Percentiles rank a stretch among this genome's conserved stretches.
These are phyloP conservation scores for Podiceps cristatus DNA, from an alignment of 2,113 vertebrate genomes.

Conservation along the genomic window DNA sequence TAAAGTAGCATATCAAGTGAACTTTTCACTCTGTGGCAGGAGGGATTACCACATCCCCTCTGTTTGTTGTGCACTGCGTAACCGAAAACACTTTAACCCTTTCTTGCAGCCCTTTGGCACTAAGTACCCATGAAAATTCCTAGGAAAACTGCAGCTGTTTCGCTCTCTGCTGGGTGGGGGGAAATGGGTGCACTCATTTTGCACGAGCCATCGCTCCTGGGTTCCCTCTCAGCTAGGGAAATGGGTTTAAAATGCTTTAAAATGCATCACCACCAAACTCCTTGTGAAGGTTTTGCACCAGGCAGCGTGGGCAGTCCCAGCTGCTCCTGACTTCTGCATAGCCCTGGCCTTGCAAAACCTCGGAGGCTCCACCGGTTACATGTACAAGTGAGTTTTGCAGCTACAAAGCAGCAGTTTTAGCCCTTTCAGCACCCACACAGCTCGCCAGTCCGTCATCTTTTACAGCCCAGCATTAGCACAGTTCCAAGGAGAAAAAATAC, in stretches of 20 bases:
- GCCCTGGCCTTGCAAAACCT: not conserved
- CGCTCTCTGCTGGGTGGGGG: not conserved
- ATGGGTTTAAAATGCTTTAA: not conserved
- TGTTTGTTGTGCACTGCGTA: slow-evolving; percentile 48
- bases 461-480: not conserved
- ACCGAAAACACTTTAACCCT: slow-evolving; percentile 66
- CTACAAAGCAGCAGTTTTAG: not conserved
- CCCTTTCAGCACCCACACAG: not conserved
- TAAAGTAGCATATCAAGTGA: slow-evolving; percentile 67
- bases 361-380: not conserved
- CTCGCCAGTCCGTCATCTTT: not conserved
- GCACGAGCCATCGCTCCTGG: not conserved
- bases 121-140: slow-evolving; percentile 67
- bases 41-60: slow-evolving; percentile 66
- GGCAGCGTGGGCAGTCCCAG: not conserved
- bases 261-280: accelerated
- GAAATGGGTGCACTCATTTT: not conserved
- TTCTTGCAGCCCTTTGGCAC: slow-evolving; percentile 27
- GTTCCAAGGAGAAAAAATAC: slow-evolving; percentile 12
- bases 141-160: slow-evolving; percentile 66
- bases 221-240: not conserved
- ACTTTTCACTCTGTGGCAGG: slow-evolving; percentile 70
- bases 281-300: not conserved
- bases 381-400: not conserved
- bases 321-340: not conserved